Base-by-base conservation (phyloP, 2,113 vertebrate species). In the Limanda limanda region DNA sequence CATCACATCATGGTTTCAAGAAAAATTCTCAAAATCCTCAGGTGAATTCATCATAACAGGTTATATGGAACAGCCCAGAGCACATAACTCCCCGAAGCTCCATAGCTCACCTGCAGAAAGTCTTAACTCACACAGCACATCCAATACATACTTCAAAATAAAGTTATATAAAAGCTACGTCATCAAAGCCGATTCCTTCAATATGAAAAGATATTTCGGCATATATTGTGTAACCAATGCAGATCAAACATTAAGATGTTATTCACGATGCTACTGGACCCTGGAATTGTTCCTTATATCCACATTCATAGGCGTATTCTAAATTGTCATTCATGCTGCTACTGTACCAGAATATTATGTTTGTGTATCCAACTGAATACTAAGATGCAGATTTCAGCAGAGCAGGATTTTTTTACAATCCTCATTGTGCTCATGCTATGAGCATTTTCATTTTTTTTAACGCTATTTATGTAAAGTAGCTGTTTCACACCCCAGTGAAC, bases 1-100 rank as follows among this genome's bases (percentile, higher is more conserved):
- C 74, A 66, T 77, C 59, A 27, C 68, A 48, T 75, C 45, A 25
- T 2, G 2, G 11, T 42, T 42, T 42, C 10, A 3, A 42, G 40
- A 42, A 11, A 42, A 11, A 11, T 42, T 42, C 12, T 42, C 40
- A 42, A 42, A 42, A 42, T 10, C n/a, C 42, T 10, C 5, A 37
- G 31, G 31, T 61, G 31, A 17, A 61, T 61, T 61, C 21, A 20
- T 6, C 9, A 37, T 14, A 24, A 45, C n/a, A 64, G 62, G 6
- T 64, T 25, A 2, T 25, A 24, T 23, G 21, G 40, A 11, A 11
- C 61, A 20, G 27, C 6, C 23, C 56, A 58, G 13, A 12, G 12
- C 40, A 42, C 40, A 1, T 12, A 11, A 42, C 40, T 2, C 56
- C 6, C 13, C 55, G 4, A 6, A 12, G 23, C 23, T 25, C 55